These are phyloP conservation scores for Stomatorhinus walkeri DNA, from an alignment of 2,797 vertebrate genomes.

Conservation along the genomic window DNA sequence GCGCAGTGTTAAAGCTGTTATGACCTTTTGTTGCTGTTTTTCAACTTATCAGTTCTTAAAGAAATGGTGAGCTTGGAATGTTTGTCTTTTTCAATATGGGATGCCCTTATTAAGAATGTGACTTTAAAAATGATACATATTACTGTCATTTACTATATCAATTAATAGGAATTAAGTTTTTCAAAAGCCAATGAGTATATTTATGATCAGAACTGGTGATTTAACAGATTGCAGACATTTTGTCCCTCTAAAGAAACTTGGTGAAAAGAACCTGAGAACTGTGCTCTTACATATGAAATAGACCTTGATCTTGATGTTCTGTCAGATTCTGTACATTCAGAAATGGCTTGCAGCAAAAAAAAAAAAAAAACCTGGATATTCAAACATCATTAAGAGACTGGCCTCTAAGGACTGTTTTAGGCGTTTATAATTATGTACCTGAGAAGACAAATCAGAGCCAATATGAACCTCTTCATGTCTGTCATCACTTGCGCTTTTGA, in stretches of 20 bases:
- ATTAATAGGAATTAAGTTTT: neutral
- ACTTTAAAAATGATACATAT: neutral
- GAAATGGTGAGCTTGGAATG: neutral
- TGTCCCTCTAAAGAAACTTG: neutral
- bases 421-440: neutral
- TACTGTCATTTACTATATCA: neutral
- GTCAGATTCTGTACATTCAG: neutral
- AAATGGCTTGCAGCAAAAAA: neutral
- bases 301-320: neutral
- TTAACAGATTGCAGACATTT: neutral
- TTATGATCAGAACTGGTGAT: neutral
- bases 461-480: neutral
- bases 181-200: neutral
- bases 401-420: neutral
- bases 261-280: neutral
- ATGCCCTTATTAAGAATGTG: neutral
- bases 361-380: neutral
- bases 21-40: neutral
- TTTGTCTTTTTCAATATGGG: neutral
- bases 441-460: neutral
- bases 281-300: neutral
- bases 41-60: neutral
- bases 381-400: neutral
- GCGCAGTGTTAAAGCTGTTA: neutral
- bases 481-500: neutral